Percentiles rank a stretch among this genome's conserved stretches.
These are phyloP conservation scores for Dromococcyx pavoninus DNA, from an alignment of 2,797 vertebrate genomes.

Conservation along the genomic window DNA sequence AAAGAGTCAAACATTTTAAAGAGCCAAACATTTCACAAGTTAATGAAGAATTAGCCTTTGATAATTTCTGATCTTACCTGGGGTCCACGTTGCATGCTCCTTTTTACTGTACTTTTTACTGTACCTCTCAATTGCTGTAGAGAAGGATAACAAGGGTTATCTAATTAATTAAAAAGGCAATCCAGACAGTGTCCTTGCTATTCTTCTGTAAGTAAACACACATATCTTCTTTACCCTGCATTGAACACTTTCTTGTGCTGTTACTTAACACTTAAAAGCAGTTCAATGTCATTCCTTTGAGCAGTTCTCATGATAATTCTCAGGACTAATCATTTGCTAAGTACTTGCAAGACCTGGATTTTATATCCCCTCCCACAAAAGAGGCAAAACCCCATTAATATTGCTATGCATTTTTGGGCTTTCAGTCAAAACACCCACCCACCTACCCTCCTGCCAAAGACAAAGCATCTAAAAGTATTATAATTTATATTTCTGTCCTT, in stretches of 20 bases:
- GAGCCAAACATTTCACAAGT: background rate
- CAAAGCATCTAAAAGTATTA: background rate
- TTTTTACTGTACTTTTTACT: slow-evolving; percentile 70
- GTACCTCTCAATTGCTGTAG: slow-evolving; percentile 70
- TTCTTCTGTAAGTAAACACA: background rate
- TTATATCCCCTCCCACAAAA: background rate
- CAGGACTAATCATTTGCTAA: background rate
- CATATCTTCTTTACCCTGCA: background rate
- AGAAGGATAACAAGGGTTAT: background rate
- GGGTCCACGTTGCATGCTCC: slow-evolving; percentile 52
- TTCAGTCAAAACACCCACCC: background rate
- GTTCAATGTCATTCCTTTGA: background rate
- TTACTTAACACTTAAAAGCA: background rate
- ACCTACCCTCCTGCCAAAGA: background rate
- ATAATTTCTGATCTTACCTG: slow-evolving; percentile 50
- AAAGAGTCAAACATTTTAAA: background rate
- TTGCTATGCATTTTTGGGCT: background rate
- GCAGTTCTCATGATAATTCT: background rate
- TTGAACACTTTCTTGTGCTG: background rate
- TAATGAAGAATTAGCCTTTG: background rate
- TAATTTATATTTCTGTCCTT: background rate
- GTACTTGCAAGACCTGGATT: background rate
- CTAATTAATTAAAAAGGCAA: background rate
- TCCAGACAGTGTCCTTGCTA: background rate
- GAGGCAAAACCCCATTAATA: accelerated